These are phyloP conservation scores for Allolobophora icterica DNA, from an alignment of 2,888 invertebrate genomes.

Conservation along the genomic window DNA sequence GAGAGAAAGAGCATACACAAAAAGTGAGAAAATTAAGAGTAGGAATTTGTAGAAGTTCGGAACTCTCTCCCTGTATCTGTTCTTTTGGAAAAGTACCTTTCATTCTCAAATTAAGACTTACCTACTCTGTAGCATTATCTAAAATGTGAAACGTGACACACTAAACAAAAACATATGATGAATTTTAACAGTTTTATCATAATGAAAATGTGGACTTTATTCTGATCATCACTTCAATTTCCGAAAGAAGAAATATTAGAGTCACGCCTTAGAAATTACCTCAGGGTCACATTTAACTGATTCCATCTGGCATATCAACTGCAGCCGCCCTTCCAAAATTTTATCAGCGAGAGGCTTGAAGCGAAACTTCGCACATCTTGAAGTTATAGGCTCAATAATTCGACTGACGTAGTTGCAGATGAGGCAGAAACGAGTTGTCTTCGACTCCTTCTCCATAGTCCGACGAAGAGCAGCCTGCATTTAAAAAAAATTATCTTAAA, in stretches of 20 bases:
- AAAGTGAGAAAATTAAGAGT: too few relatives aligned
- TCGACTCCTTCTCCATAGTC: conserved; percentile 95
- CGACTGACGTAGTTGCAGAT: conserved; percentile 98
- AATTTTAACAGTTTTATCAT: not conserved
- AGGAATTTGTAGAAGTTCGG: too few relatives aligned
- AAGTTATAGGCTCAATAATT: conserved; percentile 96
- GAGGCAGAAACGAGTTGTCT: conserved; percentile 93
- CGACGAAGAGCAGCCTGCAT: conserved; percentile 83
- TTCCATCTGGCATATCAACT: conserved; percentile 81
- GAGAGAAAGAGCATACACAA: too few relatives aligned
- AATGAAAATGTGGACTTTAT: not conserved
- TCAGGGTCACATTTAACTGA: conserved; percentile 77
- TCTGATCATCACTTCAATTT: not conserved
- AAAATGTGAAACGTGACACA: not conserved
- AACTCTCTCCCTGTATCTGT: too few relatives aligned
- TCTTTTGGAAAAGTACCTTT: too few relatives aligned
- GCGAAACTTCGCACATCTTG: conserved; percentile 95
- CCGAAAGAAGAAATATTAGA: not conserved
- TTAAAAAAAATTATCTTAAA: not conserved
- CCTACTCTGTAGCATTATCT: not conserved
- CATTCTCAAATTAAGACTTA: too few relatives aligned
- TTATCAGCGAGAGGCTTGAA: conserved; percentile 81
- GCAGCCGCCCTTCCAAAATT: conserved; percentile 71
- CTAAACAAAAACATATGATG: not conserved
- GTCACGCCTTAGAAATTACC: conserved; percentile 52